Percentiles rank a stretch among this genome's conserved stretches.
Evolutionary conservation across 1,140 invertebrate genomes (phyloP).

Genomic region (Sarcophaga bullata): DNA sequence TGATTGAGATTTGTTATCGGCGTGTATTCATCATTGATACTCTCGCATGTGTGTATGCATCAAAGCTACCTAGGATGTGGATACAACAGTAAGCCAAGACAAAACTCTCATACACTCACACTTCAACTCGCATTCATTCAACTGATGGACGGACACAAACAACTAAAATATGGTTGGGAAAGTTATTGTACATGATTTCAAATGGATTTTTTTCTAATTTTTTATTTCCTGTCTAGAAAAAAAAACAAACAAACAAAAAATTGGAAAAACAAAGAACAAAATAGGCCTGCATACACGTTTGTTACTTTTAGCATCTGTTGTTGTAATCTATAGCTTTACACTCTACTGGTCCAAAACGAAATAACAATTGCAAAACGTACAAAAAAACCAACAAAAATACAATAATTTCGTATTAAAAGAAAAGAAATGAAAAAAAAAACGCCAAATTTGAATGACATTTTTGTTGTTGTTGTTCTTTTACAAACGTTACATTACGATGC

Average conservation of each 20-base stretch:
- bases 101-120: neutral
- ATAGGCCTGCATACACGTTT: conserved; percentile 2
- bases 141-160: neutral
- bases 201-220: conserved; percentile 29
- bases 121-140: neutral
- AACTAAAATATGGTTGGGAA: neutral
- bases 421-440: no score
- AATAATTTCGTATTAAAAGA: neutral
- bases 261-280: no score
- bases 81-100: neutral
- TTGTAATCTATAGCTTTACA: conserved; percentile 41
- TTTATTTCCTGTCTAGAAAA: neutral
- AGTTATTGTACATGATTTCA: conserved; percentile 10
- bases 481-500: neutral
- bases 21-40: conserved; percentile 65
- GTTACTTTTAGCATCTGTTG: conserved; percentile 29
- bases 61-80: neutral
- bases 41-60: neutral
- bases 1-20: conserved; percentile 66
- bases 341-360: conserved; percentile 31
- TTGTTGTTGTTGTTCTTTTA: no score
- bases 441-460: conserved; percentile 30
- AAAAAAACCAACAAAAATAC: neutral
- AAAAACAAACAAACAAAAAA: neutral
- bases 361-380: neutral